Evolutionary conservation across 2,797 vertebrate genomes (phyloP).

Genomic region (Tauraco hartlaubi): DNA sequence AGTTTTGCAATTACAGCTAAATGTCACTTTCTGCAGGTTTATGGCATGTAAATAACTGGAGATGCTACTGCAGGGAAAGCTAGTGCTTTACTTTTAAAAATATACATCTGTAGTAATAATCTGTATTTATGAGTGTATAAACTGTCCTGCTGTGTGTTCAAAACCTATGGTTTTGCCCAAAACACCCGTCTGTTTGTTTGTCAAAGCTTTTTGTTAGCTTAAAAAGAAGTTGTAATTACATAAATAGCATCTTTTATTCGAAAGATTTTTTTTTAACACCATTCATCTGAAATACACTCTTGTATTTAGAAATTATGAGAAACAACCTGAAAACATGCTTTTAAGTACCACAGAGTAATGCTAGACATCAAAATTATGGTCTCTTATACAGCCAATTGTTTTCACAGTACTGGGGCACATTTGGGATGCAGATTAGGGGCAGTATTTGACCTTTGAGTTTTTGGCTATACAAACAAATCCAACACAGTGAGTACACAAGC

Average conservation of each 20-base stretch:
- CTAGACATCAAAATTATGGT: not conserved
- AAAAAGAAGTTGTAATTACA: not conserved
- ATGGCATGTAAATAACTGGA: not conserved
- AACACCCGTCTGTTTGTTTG: not conserved
- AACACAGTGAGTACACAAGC: not conserved
- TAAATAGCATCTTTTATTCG: not conserved
- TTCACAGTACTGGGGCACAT: not conserved
- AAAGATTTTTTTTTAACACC: not conserved
- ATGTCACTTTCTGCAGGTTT: conserved; percentile 23
- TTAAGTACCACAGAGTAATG: not conserved
- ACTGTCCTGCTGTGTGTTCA: not conserved
- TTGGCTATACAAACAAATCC: not conserved
- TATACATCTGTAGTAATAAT: not conserved
- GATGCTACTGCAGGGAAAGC: not conserved
- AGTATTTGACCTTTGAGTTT: not conserved
- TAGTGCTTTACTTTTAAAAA: conserved; percentile 18
- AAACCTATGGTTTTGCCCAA: not conserved
- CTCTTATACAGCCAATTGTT: not conserved
- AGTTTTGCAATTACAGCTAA: conserved; percentile 1
- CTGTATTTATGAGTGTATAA: not conserved
- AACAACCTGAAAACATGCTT: not conserved
- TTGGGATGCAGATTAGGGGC: not conserved
- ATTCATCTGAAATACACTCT: not conserved
- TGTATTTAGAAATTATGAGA: not conserved
- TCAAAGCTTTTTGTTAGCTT: conserved; percentile 11